These are phyloP conservation scores for Aphis gossypii DNA, from an alignment of 1,140 invertebrate species.

Conservation along the genomic window DNA sequence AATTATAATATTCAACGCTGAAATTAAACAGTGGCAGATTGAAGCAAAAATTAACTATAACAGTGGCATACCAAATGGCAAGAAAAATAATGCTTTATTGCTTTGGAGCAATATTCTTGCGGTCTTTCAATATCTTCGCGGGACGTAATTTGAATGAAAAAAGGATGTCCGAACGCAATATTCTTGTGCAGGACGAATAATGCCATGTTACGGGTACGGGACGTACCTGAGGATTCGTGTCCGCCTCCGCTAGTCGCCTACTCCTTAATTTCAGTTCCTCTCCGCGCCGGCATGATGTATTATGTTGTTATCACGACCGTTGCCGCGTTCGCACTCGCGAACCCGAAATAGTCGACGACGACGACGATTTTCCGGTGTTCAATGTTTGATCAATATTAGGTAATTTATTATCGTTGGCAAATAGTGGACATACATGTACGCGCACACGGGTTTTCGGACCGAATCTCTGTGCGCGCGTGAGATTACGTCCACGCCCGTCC, in stretches of 20 bases:
- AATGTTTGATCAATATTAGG: neutral
- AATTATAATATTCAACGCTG: neutral
- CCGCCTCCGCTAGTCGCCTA: neutral
- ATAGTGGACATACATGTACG: neutral
- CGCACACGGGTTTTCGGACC: neutral
- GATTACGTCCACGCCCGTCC: neutral
- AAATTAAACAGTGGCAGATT: neutral
- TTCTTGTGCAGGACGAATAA: neutral
- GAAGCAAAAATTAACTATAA: neutral
- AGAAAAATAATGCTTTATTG: neutral
- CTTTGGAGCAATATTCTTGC: no score
- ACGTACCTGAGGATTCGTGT: neutral
- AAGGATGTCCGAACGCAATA: neutral
- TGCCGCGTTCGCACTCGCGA: neutral
- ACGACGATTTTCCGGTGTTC: neutral
- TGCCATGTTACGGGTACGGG: neutral
- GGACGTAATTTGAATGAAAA: neutral
- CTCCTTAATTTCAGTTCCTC: neutral
- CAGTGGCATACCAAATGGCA: neutral
- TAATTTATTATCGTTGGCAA: neutral
- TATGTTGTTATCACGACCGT: neutral
- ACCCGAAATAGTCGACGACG: neutral
- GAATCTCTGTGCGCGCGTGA: neutral
- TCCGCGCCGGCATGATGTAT: neutral
- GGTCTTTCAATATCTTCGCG: neutral